Evolutionary conservation across 2,113 vertebrate species (phyloP), one percentile per base, ranked within the genome.

Genomic region (Rynchops niger): DNA sequence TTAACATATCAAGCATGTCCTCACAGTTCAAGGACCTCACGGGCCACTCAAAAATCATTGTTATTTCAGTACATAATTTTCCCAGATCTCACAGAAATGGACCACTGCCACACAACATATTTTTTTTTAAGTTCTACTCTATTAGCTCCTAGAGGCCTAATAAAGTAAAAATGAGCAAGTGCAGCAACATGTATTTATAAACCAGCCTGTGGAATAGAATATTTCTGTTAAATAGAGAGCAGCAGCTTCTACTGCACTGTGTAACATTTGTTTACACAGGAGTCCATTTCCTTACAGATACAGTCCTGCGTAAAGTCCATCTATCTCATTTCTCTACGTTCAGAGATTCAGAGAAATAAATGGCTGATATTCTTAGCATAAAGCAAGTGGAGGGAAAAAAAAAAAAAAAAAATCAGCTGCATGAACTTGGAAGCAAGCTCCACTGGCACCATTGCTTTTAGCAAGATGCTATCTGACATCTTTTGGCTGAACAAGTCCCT

Each of bases 381-480:
- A 96, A 93, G 52, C 69, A 96, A 97, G 79, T 9, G 5, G 52
- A 83, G 62, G 76, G 8, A 7, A 14, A 67, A 82, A 32, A 62
- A 14, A 50, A 81, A 86, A 95, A 95, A 96, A 86, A 95, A 95
- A 96, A 93, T 95, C 93, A 95, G 92, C 97, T 96, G 77, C 95
- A 79, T 98, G 98, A 98, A 98, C 98, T 98, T 97, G 81, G 93
- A 96, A 98, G 89, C 96, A 88, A 96, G 96, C 87, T 97, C 96
- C 97, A 95, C 97, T 98, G 98, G 98, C 97, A 98, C 95, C 91
- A 73, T 94, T 55, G 97, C 97, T 97, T 98, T 96, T 93, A 98
- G 98, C 98, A 98, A 98, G 98, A 98, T 98, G 98, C 97, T 98
- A 98, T 98, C 96, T 98, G 98, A 98, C 98, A 98, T 98, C 97